Base-by-base conservation (phyloP, 2,113 vertebrate species). In the Parus major region DNA sequence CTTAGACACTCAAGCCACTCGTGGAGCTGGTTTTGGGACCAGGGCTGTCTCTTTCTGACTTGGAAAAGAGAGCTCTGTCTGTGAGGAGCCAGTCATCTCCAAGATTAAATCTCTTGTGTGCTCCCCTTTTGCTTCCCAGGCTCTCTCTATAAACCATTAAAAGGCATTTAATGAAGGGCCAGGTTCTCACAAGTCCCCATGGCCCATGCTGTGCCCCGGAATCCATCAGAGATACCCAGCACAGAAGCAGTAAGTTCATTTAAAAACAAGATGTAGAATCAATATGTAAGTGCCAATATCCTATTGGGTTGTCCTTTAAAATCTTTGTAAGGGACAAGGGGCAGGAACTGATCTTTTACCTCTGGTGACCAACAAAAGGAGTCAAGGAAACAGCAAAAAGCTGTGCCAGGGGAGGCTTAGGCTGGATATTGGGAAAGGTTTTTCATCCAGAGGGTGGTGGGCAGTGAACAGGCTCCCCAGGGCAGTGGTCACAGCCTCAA, bases 51-150 rank as follows among this genome's bases (percentile, higher is more conserved):
- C 10, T n/a, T 61, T 69, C 64, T 70, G 47, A n/a, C 84, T 33
- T 9, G 55, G 55, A 61, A 28, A 39, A 53, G 22, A 52, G 8
- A 69, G 19, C 35, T 79, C 29, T 29, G n/a, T n/a, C n/a, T n/a
- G n/a, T n/a, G n/a, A n/a, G n/a, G n/a, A n/a, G n/a, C n/a, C 50
- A 50, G 3, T 33, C 47, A 83, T 29, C 2, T 1, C 2, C 3
- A 20, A 55, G 17, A 39, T 33, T 27, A 65, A 53, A 24, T 50
- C 35, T 47, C 77, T 60, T n/a, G 14, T 19, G 27, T 63, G 31
- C 12, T 31, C 28, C 14, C 15, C 13, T n/a, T 53, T 47, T 61
- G 12, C 4, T 33, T 27, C 7, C 4, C 15, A 50, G 46, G 15
- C 18, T 64, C 39, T 60, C n/a, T 33, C 33, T 5, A 15, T 1